These are phyloP conservation scores for Petaurus breviceps DNA, from an alignment of 2,113 vertebrate genomes.

Conservation along the genomic window DNA sequence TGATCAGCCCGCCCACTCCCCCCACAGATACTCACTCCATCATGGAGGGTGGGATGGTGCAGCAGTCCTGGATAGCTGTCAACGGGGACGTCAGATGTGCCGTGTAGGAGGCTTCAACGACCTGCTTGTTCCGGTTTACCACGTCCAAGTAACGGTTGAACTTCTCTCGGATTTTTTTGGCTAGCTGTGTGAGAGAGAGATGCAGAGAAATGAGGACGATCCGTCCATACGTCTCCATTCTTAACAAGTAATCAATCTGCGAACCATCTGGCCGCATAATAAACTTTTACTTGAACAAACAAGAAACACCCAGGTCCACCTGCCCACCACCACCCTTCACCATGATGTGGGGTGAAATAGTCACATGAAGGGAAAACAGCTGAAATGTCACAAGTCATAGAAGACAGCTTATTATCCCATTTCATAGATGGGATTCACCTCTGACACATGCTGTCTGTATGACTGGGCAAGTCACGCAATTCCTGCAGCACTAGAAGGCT, in stretches of 20 bases:
- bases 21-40: constrained; percentile 94
- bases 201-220: neutral
- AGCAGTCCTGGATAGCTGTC: constrained; percentile 98
- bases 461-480: neutral
- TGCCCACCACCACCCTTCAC: neutral
- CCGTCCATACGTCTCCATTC: neutral
- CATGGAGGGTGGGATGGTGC: constrained; percentile 96
- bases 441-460: neutral
- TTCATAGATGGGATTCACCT: neutral
- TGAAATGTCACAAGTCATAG: neutral
- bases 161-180: constrained; percentile 99
- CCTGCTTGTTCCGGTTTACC: constrained; percentile 98
- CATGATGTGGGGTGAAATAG: neutral
- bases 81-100: constrained; percentile 97
- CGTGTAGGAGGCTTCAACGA: constrained; percentile 96
- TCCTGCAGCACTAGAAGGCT: neutral
- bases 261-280: fast-evolving
- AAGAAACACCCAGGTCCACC: neutral
- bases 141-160: constrained; percentile 99
- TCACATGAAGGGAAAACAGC: neutral
- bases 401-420: neutral
- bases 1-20: too few relatives aligned
- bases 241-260: neutral
- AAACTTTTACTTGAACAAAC: neutral
- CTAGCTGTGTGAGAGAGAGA: constrained; percentile 87